A percentile compares a stretch with the other conserved stretches of the same genome.
phyloP scores from a whole-genome alignment of 2,113 vertebrate species.

The Pluvianellus socialis region DNA sequence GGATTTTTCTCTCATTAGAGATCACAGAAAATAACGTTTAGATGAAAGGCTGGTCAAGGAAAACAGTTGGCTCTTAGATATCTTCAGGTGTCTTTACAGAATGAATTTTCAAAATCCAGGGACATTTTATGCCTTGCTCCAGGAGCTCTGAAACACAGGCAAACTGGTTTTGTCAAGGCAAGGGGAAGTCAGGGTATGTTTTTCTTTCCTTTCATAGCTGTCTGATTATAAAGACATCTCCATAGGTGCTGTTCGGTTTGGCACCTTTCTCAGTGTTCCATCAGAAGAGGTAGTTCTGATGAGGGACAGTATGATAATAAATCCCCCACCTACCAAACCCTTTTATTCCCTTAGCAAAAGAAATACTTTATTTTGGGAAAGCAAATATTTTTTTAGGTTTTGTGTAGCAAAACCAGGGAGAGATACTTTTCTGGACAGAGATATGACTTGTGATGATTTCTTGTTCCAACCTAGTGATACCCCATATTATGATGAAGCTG shows the following conservation, averaged over 20 bases:
- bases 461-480: background rate
- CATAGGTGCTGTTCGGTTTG: fast-evolving
- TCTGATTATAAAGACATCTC: background rate
- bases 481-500: background rate
- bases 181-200: fast-evolving
- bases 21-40: background rate
- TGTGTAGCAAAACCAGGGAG: background rate
- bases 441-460: background rate
- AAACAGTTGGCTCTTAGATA: background rate
- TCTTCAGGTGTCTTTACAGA: background rate
- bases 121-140: background rate
- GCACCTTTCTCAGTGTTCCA: background rate
- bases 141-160: background rate
- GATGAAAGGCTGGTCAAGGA: background rate
- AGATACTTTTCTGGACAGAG: background rate
- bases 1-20: background rate
- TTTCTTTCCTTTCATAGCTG: background rate
- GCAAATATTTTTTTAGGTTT: background rate
- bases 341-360: background rate
- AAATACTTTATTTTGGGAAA: background rate
- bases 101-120: background rate
- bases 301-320: background rate
- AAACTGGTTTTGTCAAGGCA: background rate
- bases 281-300: background rate
- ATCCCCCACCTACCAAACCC: background rate